Evolutionary conservation across 1,140 invertebrate species (phyloP), one percentile per base, ranked within the genome.

Genomic region (Drosophila eugracilis): DNA sequence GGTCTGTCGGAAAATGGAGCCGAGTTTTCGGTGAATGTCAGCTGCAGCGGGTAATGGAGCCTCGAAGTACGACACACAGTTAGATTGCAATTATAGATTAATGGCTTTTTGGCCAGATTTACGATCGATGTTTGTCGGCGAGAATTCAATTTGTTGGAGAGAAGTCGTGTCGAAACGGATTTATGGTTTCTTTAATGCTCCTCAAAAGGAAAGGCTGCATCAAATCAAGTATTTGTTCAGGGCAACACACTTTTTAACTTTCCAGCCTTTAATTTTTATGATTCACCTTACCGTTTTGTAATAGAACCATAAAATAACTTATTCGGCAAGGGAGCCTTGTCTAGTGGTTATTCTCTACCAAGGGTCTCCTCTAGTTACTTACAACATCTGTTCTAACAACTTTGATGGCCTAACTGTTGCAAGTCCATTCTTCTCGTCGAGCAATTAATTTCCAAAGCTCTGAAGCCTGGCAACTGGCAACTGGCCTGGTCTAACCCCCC

Each of bases 1-100:
- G 52, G 71, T 41, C 48, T 76, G 80, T 60, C 75, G 76, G 80
- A 78, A 80, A 84, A 86, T 76, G 3, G 15, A 66, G 41, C 14
- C 60, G n/a, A n/a, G n/a, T 75, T 60, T 70, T 70, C 37, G 79
- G 71, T 54, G 69, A 80, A 67, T 52, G 63, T 30, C 32, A 37
- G 24, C 39, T 30, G 52, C 48, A 44, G 7, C 24, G 17, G 62
- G 22, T 17, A 9, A 15, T 6, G 36, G 14, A 17, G 17, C 10
- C 12, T 41, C 15, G n/a, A 15, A 14, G 12, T 9, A 15, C 7
- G 42, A 14, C 17, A 24, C 19, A 42, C 48, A 36, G 70, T 74
- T 74, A 74, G 70, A 74, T 62, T 53, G 55, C 48, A 74, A 74
- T 74, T 74, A 74, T 45, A 74, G 57, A 63, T 74, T 36, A 26